Evolutionary conservation across 2,797 vertebrate species (phyloP).

Genomic region (Thripadectes ignobilis): DNA sequence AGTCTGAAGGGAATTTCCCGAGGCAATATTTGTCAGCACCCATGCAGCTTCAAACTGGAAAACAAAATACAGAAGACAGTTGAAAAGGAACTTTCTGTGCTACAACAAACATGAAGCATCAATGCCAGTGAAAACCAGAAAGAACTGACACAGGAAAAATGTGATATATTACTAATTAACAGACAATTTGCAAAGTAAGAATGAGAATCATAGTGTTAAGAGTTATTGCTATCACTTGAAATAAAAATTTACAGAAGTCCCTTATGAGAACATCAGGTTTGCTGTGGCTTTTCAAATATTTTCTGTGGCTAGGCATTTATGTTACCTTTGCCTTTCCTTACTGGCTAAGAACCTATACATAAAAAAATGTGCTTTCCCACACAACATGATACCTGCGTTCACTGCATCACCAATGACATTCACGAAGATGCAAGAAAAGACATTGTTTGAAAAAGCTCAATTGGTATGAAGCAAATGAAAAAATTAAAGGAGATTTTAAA

Average conservation of each 20-base stretch:
- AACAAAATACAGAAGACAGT: not conserved
- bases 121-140: not conserved
- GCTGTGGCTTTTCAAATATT: not conserved
- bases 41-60: slow-evolving; percentile 83
- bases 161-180: not conserved
- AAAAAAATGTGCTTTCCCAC: not conserved
- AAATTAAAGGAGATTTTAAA: not conserved
- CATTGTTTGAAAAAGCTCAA: not conserved
- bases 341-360: not conserved
- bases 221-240: not conserved
- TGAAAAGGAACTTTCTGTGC: not conserved
- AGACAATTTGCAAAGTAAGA: not conserved
- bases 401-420: not conserved
- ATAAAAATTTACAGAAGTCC: not conserved
- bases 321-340: not conserved
- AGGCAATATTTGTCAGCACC: slow-evolving; percentile 85
- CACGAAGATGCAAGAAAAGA: not conserved
- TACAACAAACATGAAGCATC: not conserved
- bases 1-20: slow-evolving; percentile 85
- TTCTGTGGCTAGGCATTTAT: not conserved
- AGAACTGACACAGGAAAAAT: not conserved
- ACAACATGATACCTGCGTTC: not conserved
- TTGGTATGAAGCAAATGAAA: not conserved
- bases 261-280: not conserved
- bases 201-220: not conserved